Evolutionary conservation across 2,113 vertebrate genomes (phyloP).

Genomic region (Salvator merianae): DNA sequence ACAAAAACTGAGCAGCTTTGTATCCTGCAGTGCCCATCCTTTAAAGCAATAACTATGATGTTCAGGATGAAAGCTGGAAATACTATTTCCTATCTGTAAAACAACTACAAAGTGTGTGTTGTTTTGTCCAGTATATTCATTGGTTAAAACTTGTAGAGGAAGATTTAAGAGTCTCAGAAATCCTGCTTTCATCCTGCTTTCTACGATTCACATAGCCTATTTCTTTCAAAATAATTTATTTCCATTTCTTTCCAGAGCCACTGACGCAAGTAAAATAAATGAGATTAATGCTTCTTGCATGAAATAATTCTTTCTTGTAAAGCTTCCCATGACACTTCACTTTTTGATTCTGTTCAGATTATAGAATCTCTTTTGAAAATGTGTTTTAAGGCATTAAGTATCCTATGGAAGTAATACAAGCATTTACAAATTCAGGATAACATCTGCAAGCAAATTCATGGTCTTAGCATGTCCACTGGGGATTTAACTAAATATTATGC

Average conservation of each 20-base stretch:
- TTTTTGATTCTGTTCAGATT: slow-evolving; percentile 29
- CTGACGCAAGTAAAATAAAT: slow-evolving; percentile 31
- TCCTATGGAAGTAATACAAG: slow-evolving; percentile 29
- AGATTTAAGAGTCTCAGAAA: not conserved
- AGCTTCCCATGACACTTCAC: slow-evolving; percentile 15
- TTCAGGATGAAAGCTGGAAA: not conserved
- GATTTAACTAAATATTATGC: slow-evolving; percentile 58
- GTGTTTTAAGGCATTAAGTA: slow-evolving; percentile 12
- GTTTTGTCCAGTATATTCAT: not conserved
- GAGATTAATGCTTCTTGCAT: slow-evolving; percentile 28
- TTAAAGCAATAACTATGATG: not conserved
- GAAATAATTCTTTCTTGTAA: slow-evolving; percentile 22
- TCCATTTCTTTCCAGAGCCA: slow-evolving; percentile 32
- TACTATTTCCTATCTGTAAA: not conserved
- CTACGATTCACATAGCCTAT: not conserved
- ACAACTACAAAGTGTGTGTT: not conserved
- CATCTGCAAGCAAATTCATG: slow-evolving; percentile 51
- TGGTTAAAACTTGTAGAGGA: slow-evolving; percentile 2
- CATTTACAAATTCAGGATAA: slow-evolving; percentile 49
- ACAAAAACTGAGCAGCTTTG: not conserved
- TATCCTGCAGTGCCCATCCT: not conserved
- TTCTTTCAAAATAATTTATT: slow-evolving; percentile 21
- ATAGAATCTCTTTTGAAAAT: slow-evolving; percentile 32
- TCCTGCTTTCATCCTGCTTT: not conserved
- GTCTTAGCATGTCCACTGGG: slow-evolving; percentile 37